Evolutionary conservation across 1,140 invertebrate species (phyloP).

Genomic region (Lysiphlebus fabarum): DNA sequence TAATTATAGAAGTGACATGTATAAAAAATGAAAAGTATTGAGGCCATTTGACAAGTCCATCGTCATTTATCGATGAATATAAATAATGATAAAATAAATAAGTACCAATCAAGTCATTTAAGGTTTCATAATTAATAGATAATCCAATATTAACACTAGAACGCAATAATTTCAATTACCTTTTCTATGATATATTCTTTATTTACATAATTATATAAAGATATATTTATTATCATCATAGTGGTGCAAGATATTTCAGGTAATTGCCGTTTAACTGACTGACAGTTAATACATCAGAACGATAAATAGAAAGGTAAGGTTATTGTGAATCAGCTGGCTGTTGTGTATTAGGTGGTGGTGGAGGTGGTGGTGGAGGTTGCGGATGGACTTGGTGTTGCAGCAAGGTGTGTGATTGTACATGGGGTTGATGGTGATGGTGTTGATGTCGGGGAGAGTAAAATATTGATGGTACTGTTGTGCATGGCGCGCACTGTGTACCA

Average conservation of each 20-base stretch:
- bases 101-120: too few relatives aligned
- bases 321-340: slow-evolving; percentile 47
- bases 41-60: too few relatives aligned
- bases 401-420: slow-evolving; percentile 46
- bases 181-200: too few relatives aligned
- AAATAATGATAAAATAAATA: too few relatives aligned
- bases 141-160: too few relatives aligned
- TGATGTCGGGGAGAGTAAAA: slow-evolving; percentile 52
- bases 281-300: slow-evolving; percentile 20
- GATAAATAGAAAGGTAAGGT: slow-evolving; percentile 35
- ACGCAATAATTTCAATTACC: too few relatives aligned
- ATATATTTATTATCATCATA: background rate
- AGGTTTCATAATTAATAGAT: too few relatives aligned
- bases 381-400: slow-evolving; percentile 50
- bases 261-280: background rate
- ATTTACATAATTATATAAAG: too few relatives aligned
- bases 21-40: too few relatives aligned
- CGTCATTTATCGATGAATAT: too few relatives aligned
- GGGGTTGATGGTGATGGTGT: slow-evolving; percentile 48
- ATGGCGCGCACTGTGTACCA: slow-evolving; percentile 41
- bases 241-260: slow-evolving; percentile 14
- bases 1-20: too few relatives aligned
- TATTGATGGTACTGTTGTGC: slow-evolving; percentile 46
- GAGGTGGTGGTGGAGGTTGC: slow-evolving; percentile 46
- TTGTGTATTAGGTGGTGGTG: slow-evolving; percentile 44